Evolutionary conservation across 2,113 vertebrate genomes (phyloP), one percentile per base, ranked within the genome.

Genomic region (Planiliza haematocheilus): DNA sequence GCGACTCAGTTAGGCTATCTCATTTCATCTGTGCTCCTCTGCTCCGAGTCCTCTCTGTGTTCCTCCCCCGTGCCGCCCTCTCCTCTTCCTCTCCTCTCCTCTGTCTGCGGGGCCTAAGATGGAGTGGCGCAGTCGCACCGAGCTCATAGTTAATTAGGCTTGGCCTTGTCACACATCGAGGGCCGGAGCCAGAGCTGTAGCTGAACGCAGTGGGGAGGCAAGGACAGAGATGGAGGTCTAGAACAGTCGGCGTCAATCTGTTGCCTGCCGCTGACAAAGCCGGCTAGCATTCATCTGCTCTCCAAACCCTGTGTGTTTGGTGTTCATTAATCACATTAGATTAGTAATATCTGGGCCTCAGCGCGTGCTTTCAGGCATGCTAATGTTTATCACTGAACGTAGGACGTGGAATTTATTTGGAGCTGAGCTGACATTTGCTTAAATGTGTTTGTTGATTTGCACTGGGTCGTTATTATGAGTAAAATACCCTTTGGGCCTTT

Each of bases 121-220:
- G 77, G 82, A 89, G 88, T 70, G 86, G 79, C 79, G 81, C 78
- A 53, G 77, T 89, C 77, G 24, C 79, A 80, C 71, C 63, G 76
- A 82, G 82, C 86, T 89, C 88, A 88, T 74, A 81, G 84, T 88
- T 94, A 91, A 92, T 93, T 91, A 92, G 88, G 65, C 87, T 74
- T 79, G 89, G 87, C 83, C 87, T 85, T 84, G 89, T 93, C 88
- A 85, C 88, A 85, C 80, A 66, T 80, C 65, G 74, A 81, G 67
- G 62, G 78, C 82, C 60, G 78, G 63, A 89, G 83, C 74, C 78
- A 60, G 85, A 83, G 77, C 70, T 81, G 71, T 68, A 73, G 82
- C 82, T 76, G 58, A 85, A 82, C 70, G 74, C 88, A 79, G 91
- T 85, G 74, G 88, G 89, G 77, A 80, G 74, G 80, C 73, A 53